A percentile compares a stretch with the other conserved stretches of the same genome.
These are phyloP conservation scores for Dynastes hyllus DNA, from an alignment of 2,888 invertebrate species.

Conservation along the genomic window DNA sequence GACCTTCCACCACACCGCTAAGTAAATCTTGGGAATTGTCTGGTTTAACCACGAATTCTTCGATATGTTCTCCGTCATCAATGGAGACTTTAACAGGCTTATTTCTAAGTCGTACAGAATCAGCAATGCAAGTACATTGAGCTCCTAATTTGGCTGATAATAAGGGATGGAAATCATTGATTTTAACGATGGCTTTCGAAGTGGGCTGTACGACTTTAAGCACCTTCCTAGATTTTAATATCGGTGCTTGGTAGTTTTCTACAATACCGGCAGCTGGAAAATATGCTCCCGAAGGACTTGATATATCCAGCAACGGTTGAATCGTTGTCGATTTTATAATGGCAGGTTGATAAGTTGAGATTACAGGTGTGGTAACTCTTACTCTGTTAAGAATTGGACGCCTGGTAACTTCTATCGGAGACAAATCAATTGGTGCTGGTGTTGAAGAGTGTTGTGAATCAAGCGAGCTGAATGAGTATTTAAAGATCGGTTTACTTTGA, in stretches of 20 bases:
- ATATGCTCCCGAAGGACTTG: conserved; percentile 42
- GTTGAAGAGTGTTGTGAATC: conserved; percentile 58
- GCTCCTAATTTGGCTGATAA: conserved; percentile 82
- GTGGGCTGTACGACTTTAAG: conserved; percentile 68
- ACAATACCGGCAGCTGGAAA: conserved; percentile 47
- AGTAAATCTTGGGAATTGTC: conserved; percentile 46
- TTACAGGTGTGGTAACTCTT: neutral
- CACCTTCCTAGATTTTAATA: conserved; percentile 35
- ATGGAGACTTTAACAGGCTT: conserved; percentile 53
- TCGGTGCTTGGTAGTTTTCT: conserved; percentile 47
- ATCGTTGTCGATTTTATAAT: conserved; percentile 33
- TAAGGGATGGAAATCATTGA: conserved; percentile 82
- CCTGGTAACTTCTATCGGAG: conserved; percentile 20
- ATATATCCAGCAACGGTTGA: conserved; percentile 30
- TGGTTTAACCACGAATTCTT: conserved; percentile 52
- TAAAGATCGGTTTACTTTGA: conserved; percentile 59
- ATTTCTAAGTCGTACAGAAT: conserved; percentile 73
- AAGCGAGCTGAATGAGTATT: conserved; percentile 61
- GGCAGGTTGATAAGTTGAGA: conserved; percentile 25
- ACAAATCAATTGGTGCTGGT: conserved; percentile 18
- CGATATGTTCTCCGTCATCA: conserved; percentile 59
- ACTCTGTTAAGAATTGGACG: conserved; percentile 2
- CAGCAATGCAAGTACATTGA: conserved; percentile 81
- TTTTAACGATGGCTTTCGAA: conserved; percentile 78
- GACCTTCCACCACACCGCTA: conserved; percentile 17